Base-by-base conservation (phyloP, 2,797 vertebrate species). In the Poecilia picta region DNA sequence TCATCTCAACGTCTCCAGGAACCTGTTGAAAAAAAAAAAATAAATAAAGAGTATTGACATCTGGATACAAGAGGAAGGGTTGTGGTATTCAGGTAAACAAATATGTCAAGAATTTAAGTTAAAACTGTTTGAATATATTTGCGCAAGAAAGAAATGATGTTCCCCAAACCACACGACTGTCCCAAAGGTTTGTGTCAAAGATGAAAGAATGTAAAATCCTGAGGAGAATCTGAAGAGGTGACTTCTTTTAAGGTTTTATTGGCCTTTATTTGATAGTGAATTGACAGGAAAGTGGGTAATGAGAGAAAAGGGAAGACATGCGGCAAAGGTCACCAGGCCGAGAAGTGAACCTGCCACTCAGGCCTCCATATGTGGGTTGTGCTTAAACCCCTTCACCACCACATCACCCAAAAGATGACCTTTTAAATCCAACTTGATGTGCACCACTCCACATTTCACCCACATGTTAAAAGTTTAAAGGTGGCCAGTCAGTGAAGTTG, bases 1-100 rank as follows among this genome's bases (percentile, higher is more conserved):
- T 91, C 45, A 88, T 75, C 12, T 88, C 90, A 62, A 72, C 77
- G n/a, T 90, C 88, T 31, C 66, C 74, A 6, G 91, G 85, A 25
- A 77, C 89, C 94, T 94, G 82, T 41, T 68, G 66, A 76, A 75
- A 74, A 36, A 41, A 33, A 89, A 33, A n/a, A 10, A 53, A 53
- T 25, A 49, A 49, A 79, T 15, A n/a, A 0, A 2, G 0, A 41
- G 5, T 25, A 15, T 18, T 51, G 1, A 68, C 16, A 16, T 23
- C 59, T 33, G 4, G 75, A 59, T 8, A 20, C 0, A 51, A 18
- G 5, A 76, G n/a, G 25, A 71, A n/a, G 2, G 7, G 68, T 71
- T 68, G 64, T 64, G 62, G 3, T 18, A 8, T 64, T 64, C 33
- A 64, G 33, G 7, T 53, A 53, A 16, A 64, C 7, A 36, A 16